Evolutionary conservation across 2,113 vertebrate species (phyloP).

Genomic region (Lophochroa leadbeateri): DNA sequence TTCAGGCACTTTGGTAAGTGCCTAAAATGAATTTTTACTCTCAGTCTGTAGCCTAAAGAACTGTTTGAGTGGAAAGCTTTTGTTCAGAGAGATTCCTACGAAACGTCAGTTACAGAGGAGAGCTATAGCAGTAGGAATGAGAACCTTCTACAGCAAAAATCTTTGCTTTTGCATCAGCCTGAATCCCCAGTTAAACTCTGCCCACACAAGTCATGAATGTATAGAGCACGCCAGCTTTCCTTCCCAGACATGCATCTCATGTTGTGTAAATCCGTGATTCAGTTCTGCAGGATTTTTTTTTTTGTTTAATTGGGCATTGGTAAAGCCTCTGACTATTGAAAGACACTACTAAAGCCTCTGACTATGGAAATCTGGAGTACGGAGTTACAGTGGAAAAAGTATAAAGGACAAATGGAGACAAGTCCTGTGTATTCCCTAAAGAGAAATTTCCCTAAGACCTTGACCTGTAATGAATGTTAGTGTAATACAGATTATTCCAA

Average conservation of each 20-base stretch:
- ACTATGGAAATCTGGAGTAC: not conserved
- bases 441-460: not conserved
- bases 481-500: not conserved
- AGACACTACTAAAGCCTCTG: not conserved
- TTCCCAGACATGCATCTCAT: not conserved
- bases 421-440: not conserved
- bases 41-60: not conserved
- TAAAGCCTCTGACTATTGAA: not conserved
- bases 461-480: not conserved
- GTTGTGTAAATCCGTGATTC: conserved; percentile 1
- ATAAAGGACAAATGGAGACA: not conserved
- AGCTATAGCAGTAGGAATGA: not conserved
- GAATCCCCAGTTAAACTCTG: not conserved
- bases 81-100: not conserved
- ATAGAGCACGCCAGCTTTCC: not conserved
- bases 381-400: not conserved
- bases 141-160: not conserved
- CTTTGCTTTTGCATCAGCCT: not conserved
- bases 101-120: not conserved
- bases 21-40: not conserved
- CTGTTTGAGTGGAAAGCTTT: not conserved
- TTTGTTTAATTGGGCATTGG: not conserved
- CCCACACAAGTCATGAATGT: not conserved
- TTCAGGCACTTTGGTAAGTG: not conserved
- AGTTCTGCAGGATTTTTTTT: not conserved